Conservation (phyloP, 2,797 vertebrate species). For the Sebastes oblongus region DNA sequence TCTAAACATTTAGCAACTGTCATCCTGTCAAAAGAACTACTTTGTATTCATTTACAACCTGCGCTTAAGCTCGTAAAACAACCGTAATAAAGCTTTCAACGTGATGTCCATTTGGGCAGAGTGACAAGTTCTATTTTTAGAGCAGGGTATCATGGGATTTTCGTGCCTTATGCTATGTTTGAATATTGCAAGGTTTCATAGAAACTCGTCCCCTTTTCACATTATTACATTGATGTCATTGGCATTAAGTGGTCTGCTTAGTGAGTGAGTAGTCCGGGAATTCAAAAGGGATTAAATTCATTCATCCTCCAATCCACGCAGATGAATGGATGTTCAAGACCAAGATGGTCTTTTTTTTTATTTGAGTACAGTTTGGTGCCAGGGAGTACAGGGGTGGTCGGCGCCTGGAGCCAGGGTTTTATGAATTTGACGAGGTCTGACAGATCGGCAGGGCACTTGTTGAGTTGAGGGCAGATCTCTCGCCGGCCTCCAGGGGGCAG, state of each 20-base stretch:
- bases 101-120: slow-evolving; percentile 46
- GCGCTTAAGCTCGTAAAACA: slow-evolving; percentile 21
- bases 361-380: neutral
- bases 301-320: slow-evolving; percentile 66
- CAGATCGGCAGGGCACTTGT: slow-evolving; percentile 57
- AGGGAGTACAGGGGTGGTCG: neutral
- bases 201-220: slow-evolving; percentile 55
- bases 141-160: slow-evolving; percentile 45
- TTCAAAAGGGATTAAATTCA: slow-evolving; percentile 69
- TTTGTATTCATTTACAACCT: slow-evolving; percentile 11
- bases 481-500: slow-evolving; percentile 67
- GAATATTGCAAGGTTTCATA: slow-evolving; percentile 64
- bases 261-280: slow-evolving; percentile 51
- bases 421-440: slow-evolving; percentile 22
- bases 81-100: slow-evolving; percentile 14
- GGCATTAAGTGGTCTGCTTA: slow-evolving; percentile 77
- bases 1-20: neutral
- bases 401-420: slow-evolving; percentile 25
- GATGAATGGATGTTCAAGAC: slow-evolving; percentile 48
- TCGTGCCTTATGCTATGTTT: slow-evolving; percentile 52
- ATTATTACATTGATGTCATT: slow-evolving; percentile 71
- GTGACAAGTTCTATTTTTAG: slow-evolving; percentile 50
- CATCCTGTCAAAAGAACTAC: neutral
- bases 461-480: slow-evolving; percentile 36
- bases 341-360: slow-evolving; percentile 17